Percentiles rank a stretch among this genome's conserved stretches.
Conservation (phyloP, 2,797 vertebrate species). For the Microchirus variegatus region DNA sequence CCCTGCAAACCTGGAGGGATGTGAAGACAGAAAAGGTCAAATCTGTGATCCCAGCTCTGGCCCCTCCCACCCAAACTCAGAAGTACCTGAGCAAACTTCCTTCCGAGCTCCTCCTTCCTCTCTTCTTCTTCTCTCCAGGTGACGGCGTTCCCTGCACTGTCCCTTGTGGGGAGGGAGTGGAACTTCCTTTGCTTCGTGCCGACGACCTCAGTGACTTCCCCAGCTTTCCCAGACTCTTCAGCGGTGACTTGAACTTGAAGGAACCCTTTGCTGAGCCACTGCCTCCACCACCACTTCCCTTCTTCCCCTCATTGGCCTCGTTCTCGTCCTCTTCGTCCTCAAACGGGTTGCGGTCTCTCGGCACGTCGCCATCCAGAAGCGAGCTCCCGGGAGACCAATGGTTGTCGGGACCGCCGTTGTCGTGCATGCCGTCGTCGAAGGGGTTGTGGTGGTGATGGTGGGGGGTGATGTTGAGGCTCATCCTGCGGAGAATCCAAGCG, state of each 20-base stretch:
- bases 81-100: slow-evolving; percentile 84
- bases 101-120: slow-evolving; percentile 85
- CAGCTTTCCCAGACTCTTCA: slow-evolving; percentile 82
- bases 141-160: slow-evolving; percentile 71
- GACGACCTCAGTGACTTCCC: slow-evolving; percentile 79
- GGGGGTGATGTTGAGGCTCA: slow-evolving; percentile 80
- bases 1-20: slow-evolving; percentile 74
- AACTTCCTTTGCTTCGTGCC: slow-evolving; percentile 60
- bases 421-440: slow-evolving; percentile 66
- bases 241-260: slow-evolving; percentile 77
- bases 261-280: slow-evolving; percentile 70
- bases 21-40: neutral
- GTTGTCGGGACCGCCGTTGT: slow-evolving; percentile 47
- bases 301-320: slow-evolving; percentile 81
- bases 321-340: slow-evolving; percentile 85
- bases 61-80: neutral
- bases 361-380: slow-evolving; percentile 73
- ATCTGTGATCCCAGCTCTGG: neutral
- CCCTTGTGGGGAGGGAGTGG: slow-evolving; percentile 71
- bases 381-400: slow-evolving; percentile 71
- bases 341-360: slow-evolving; percentile 81
- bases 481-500: slow-evolving; percentile 79
- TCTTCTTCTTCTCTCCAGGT: slow-evolving; percentile 79
- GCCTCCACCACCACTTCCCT: slow-evolving; percentile 56
- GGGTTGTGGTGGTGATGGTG: slow-evolving; percentile 69